Evolutionary conservation across 2,888 invertebrate genomes (phyloP).

Genomic region (Gasteruption jaculator): DNA sequence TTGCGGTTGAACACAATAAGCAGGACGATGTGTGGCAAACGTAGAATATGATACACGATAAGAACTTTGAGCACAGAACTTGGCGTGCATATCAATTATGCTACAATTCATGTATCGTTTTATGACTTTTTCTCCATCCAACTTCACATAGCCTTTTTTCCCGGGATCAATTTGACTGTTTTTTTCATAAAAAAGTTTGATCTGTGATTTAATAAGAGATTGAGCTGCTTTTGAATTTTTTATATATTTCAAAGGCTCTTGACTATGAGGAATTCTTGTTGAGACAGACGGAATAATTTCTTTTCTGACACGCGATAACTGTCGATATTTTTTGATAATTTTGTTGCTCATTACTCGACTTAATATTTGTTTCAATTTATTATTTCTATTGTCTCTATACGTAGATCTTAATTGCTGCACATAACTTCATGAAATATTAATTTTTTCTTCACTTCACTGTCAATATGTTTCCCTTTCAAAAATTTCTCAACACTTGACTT

Average conservation of each 20-base stretch:
- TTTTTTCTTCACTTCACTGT: slow-evolving; percentile 12
- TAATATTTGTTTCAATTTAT: slow-evolving; percentile 19
- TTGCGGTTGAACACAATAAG: background rate
- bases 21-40: background rate
- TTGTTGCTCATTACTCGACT: slow-evolving; percentile 16
- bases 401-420: slow-evolving; percentile 12
- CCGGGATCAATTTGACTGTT: slow-evolving; percentile 4
- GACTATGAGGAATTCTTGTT: background rate
- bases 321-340: slow-evolving; percentile 19
- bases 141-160: background rate
- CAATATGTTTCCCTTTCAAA: slow-evolving; percentile 9
- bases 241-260: slow-evolving; percentile 1
- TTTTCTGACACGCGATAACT: slow-evolving; percentile 13
- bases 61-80: background rate
- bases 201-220: background rate
- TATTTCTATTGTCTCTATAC: slow-evolving; percentile 12
- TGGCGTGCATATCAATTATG: background rate
- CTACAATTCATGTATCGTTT: background rate
- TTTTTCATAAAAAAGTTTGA: background rate
- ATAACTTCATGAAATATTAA: slow-evolving; percentile 13
- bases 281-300: background rate
- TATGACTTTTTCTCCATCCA: background rate
- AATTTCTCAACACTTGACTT: slow-evolving; percentile 9
- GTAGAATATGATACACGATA: background rate
- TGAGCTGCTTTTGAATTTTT: slow-evolving; percentile 2